Evolutionary conservation across 2,797 vertebrate species (phyloP).

Genomic region (Erpetoichthys calabaricus): DNA sequence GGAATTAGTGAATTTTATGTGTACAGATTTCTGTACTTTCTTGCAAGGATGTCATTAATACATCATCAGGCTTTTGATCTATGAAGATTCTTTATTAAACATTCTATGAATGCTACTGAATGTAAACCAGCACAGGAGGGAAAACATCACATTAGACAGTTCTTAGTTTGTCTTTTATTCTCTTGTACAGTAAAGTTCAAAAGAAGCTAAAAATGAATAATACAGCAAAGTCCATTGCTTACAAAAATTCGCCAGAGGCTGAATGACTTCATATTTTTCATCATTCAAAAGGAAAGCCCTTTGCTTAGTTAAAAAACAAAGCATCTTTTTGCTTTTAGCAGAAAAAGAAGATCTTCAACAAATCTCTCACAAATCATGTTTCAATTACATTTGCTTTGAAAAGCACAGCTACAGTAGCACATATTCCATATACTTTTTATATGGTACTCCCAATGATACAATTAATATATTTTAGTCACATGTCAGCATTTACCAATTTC

Average conservation of each 20-base stretch:
- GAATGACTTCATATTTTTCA: constrained; percentile 39
- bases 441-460: too few species aligned
- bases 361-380: constrained; percentile 30
- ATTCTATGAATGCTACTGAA: constrained; percentile 32
- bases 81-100: constrained; percentile 25
- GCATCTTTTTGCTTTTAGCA: constrained; percentile 2
- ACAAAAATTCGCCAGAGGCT: constrained; percentile 31
- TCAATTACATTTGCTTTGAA: background rate
- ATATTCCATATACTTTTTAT: too few species aligned
- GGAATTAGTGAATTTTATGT: too few species aligned
- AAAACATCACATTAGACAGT: constrained; percentile 44
- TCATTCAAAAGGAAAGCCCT: constrained; percentile 39
- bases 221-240: constrained; percentile 34
- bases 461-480: too few species aligned
- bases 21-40: too few species aligned
- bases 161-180: constrained; percentile 35
- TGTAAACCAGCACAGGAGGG: constrained; percentile 48
- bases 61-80: constrained; percentile 26
- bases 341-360: constrained; percentile 16
- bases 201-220: constrained; percentile 44
- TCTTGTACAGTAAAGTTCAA: constrained; percentile 54
- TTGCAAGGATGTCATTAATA: background rate
- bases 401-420: background rate
- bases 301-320: constrained; percentile 14
- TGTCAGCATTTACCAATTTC: too few species aligned